Percentiles rank a stretch among this genome's conserved stretches.
These are phyloP conservation scores for Stichopus chloronotus DNA, from an alignment of 35 echinoderm and acorn worm genomes.

Conservation along the genomic window DNA sequence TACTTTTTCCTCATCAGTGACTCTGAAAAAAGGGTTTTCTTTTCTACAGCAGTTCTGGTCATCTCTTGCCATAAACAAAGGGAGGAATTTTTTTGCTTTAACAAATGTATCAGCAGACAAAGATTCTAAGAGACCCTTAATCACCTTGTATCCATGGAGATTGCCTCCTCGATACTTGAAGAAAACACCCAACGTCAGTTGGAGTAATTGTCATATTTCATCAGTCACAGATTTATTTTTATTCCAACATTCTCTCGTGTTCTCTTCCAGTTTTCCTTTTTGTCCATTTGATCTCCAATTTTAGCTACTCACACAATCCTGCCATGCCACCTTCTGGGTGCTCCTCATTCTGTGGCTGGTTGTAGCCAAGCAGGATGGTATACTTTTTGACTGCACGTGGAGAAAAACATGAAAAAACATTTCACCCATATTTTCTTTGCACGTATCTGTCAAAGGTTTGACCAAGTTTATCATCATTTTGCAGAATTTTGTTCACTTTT, in stretches of 20 bases:
- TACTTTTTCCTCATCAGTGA: no score
- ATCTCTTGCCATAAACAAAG: no score
- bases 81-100: no score
- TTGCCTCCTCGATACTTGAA: no score
- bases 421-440: background rate
- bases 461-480: background rate
- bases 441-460: background rate
- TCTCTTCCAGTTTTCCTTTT: background rate
- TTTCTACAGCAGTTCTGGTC: no score
- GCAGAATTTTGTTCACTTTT: background rate
- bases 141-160: no score
- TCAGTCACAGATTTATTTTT: background rate
- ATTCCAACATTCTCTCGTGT: background rate
- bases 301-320: no score
- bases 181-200: no score
- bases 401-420: background rate
- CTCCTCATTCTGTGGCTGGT: background rate
- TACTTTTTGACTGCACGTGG: background rate
- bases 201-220: no score
- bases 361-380: background rate
- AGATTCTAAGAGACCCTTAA: no score
- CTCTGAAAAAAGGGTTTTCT: no score
- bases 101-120: no score
- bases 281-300: background rate
- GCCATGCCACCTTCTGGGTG: background rate